These are phyloP conservation scores for Chironex yamaguchii DNA, from an alignment of 30 jellyfish, hydroid and myxozoan genomes.

Conservation along the genomic window DNA sequence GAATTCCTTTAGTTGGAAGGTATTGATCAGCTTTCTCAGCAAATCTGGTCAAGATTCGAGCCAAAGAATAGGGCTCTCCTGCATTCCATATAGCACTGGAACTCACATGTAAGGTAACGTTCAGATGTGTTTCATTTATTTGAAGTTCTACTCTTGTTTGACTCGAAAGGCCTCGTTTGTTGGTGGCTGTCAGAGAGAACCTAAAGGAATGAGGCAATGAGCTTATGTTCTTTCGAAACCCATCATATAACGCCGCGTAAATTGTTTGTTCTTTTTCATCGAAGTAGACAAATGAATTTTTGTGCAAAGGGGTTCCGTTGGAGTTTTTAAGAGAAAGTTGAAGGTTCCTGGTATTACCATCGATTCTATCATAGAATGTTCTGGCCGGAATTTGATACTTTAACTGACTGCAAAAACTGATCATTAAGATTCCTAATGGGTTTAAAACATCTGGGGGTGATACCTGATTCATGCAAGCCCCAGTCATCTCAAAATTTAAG, in stretches of 20 bases:
- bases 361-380: constrained; percentile 81
- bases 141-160: constrained; percentile 11
- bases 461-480: constrained; percentile 61
- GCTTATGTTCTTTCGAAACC: neutral
- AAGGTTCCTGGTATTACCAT: constrained; percentile 64
- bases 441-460: constrained; percentile 54
- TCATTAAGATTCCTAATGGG: constrained; percentile 63
- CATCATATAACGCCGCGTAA: constrained; percentile 8
- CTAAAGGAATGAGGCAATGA: neutral
- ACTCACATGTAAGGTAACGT: neutral
- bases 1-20: neutral
- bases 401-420: constrained; percentile 60
- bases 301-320: neutral
- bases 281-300: constrained; percentile 7
- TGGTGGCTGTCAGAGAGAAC: constrained; percentile 13
- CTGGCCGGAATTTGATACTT: constrained; percentile 14
- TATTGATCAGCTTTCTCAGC: neutral
- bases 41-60: neutral
- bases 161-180: constrained; percentile 56
- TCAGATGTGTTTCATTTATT: constrained; percentile 10
- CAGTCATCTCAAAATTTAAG: constrained; percentile 19
- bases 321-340: neutral
- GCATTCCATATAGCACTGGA: neutral
- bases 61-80: neutral
- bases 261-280: constrained; percentile 49